Percentiles rank a stretch among this genome's conserved stretches.
Conservation (phyloP, 2,797 vertebrate genomes). For the Clarias fuscus region DNA sequence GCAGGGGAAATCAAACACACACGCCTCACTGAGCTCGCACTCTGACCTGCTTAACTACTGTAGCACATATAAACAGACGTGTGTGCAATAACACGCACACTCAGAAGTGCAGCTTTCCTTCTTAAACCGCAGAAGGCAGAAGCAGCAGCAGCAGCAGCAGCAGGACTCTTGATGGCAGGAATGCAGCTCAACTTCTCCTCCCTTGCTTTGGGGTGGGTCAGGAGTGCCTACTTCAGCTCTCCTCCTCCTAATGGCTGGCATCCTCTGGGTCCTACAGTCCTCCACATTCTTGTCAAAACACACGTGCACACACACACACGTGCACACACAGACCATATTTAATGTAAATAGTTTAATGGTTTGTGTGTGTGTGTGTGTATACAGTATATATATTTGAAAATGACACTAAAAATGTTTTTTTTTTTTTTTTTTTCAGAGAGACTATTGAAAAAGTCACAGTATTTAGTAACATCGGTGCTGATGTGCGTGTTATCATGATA, state of each 20-base stretch:
- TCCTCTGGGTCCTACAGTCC: slow-evolving; percentile 72
- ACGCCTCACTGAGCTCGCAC: not conserved
- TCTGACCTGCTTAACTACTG: not conserved
- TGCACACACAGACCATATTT: not conserved
- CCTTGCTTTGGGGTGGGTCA: slow-evolving; percentile 65
- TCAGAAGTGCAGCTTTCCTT: not conserved
- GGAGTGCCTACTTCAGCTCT: slow-evolving; percentile 63
- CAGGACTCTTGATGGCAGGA: slow-evolving; percentile 51
- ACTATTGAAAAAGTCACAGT: too few species aligned
- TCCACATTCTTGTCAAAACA: not conserved
- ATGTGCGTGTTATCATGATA: not conserved
- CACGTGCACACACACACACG: not conserved
- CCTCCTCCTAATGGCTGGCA: slow-evolving; percentile 52
- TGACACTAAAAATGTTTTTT: too few species aligned
- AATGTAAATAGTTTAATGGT: not conserved
- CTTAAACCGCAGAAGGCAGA: not conserved
- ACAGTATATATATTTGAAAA: too few species aligned
- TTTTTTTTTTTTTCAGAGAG: too few species aligned
- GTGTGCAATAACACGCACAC: not conserved
- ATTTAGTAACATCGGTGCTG: not conserved
- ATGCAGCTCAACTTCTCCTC: slow-evolving; percentile 70
- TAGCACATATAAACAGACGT: not conserved
- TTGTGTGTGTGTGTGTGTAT: too few species aligned
- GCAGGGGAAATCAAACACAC: slow-evolving; percentile 14
- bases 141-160: slow-evolving; percentile 12